Base-by-base conservation (phyloP, 1,140 invertebrate species). In the Zaprionus lachaisei region DNA sequence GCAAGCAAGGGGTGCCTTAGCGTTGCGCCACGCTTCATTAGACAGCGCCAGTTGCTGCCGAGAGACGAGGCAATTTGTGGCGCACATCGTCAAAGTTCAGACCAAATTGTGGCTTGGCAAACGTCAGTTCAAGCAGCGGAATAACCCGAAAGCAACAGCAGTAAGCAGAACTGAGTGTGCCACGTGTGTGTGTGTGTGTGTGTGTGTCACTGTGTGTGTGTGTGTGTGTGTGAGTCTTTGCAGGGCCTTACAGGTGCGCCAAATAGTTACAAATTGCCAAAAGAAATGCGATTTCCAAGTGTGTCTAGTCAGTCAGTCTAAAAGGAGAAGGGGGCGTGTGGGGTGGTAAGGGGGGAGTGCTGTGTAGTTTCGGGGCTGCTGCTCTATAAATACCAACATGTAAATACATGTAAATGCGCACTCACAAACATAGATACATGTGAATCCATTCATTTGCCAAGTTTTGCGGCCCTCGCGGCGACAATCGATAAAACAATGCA, bases 401-500 rank as follows among this genome's bases (percentile, higher is more conserved):
- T 73, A 67, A 67, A 81, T 78, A 83, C 41, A 47, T 80, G 54
- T 65, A 69, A 73, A 79, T 66, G 41, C 41, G 41, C 41, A 17
- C 41, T 47, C 41, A 47, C n/a, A 71, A 24, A 74, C 70, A 75
- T 79, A 66, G 79, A 81, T 24, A 51, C 47, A 51, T 51, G 47
- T 14, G 20, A 22, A 51, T 14, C 20, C 47, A 51, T 51, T 51
- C 20, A 20, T 47, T 51, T 51, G 47, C 11, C 47, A 51, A 51
- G 20, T 51, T 51, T 3, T 51, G 47, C 20, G 79, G 79, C 56
- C 41, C 28, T 56, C 54, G 63, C 38, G 56, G 79, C 85, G 85
- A 89, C 84, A 89, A 89, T 89, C 84, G 84, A 89, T 89, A 89
- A 89, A 89, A 89, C 84, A 89, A 89, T 89, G 84, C 84, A 89